Evolutionary conservation across 2,113 vertebrate genomes (phyloP).

Genomic region (human): DNA sequence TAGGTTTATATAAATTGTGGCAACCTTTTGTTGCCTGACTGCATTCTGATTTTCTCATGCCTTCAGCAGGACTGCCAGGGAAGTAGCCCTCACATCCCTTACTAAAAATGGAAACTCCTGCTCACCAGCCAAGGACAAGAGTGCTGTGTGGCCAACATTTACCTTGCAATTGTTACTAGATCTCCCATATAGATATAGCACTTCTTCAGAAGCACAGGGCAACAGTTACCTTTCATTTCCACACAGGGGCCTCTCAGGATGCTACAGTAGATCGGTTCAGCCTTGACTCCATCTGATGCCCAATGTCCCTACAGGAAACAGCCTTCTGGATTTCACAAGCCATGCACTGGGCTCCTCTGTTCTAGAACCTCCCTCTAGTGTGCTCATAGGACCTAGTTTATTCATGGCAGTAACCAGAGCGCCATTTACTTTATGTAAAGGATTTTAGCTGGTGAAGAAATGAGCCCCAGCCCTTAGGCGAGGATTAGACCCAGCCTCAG

Average conservation of each 20-base stretch:
- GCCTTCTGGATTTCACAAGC: not conserved
- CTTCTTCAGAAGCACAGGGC: not conserved
- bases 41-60: not conserved
- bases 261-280: not conserved
- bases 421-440: not conserved
- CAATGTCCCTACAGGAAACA: not conserved
- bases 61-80: not conserved
- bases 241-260: not conserved
- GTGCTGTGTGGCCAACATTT: not conserved
- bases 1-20: not conserved
- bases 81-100: not conserved
- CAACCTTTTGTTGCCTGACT: not conserved
- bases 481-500: not conserved
- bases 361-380: not conserved
- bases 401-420: not conserved
- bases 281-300: not conserved
- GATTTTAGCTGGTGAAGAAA: constrained; percentile 5
- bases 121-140: not conserved
- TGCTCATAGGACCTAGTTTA: not conserved
- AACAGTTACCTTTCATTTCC: not conserved
- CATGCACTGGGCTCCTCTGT: not conserved
- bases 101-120: constrained; percentile 33
- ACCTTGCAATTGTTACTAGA: not conserved
- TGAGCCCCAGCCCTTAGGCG: not conserved
- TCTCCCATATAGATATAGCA: not conserved